Base-by-base conservation (phyloP, 2,888 invertebrate genomes). In the Selenia dentaria region DNA sequence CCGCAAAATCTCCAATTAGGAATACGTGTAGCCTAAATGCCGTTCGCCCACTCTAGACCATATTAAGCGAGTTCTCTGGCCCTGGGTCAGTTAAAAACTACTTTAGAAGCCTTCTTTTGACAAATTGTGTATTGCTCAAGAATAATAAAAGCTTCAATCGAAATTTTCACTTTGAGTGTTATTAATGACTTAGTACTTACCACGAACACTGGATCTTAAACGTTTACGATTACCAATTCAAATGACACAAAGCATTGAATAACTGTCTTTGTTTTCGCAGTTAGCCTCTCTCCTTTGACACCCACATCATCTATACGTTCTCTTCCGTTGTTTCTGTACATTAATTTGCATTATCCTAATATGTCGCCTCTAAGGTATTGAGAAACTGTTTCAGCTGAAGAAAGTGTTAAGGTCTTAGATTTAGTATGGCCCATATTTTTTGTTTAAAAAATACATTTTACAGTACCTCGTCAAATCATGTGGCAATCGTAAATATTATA, bases 11-110 rank as follows among this genome's bases (percentile, higher is more conserved):
- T 61, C 75, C 70, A 73, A 70, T 65, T 70, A 68, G 59, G 64
- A 64, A 59, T 52, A 32, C 18, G 59, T 62, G 65, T 59, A 64
- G 59, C 70, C 74, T 67, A 79, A 83, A 85, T 84, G 83, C 73
- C 62, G 81, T 75, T 83, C 89, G 78, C 89, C 89, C 83, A 89
- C 89, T 49, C 54, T 37, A 53, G 25, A 52, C 86, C 83, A 66
- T 82, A 78, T 82, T 64, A 54, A 70, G 70, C 52, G 49, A 62
- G 65, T 66, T 66, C 66, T 64, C 64, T 64, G 75, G 69, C 77
- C 76, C 67, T 76, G 82, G 53, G 74, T 67, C 75, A 70, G 57
- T 66, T 72, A 59, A 68, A 64, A 57, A 51, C 51, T 59, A 51
- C 51, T 60, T 60, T 61, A 52, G 51, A 42, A 57, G 51, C 54